Conservation (phyloP, 2,113 vertebrate species). For the Solenodon paradoxus region DNA sequence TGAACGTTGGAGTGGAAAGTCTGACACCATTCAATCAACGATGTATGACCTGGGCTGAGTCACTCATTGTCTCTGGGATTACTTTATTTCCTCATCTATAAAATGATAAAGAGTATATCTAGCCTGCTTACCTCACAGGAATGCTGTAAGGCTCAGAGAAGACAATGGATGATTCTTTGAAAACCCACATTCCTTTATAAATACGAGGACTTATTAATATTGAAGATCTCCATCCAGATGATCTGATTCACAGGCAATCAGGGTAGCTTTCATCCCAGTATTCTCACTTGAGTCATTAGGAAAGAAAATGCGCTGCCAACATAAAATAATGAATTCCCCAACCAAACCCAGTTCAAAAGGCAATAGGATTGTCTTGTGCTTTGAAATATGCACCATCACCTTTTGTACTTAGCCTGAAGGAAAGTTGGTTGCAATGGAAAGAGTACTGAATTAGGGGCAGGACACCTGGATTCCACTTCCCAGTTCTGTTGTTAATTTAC, state of each 20-base stretch:
- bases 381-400: not conserved
- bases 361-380: not conserved
- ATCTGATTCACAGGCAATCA: not conserved
- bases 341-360: not conserved
- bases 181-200: conserved; percentile 8
- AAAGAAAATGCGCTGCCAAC: not conserved
- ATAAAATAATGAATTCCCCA: not conserved
- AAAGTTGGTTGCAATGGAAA: not conserved
- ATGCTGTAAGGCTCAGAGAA: not conserved
- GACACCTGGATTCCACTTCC: not conserved
- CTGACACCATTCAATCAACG: not conserved
- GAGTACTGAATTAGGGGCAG: not conserved
- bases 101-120: not conserved
- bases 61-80: not conserved
- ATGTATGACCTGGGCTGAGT: not conserved
- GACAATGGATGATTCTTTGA: not conserved
- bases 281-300: not conserved
- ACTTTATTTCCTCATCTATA: conserved; percentile 14
- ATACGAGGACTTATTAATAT: not conserved
- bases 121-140: not conserved
- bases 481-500: not conserved
- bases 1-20: not conserved
- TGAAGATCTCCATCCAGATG: not conserved
- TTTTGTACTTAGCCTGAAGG: not conserved
- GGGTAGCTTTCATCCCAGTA: not conserved